Evolutionary conservation across 2,888 invertebrate species (phyloP).

Genomic region (Heliothis peltigera): DNA sequence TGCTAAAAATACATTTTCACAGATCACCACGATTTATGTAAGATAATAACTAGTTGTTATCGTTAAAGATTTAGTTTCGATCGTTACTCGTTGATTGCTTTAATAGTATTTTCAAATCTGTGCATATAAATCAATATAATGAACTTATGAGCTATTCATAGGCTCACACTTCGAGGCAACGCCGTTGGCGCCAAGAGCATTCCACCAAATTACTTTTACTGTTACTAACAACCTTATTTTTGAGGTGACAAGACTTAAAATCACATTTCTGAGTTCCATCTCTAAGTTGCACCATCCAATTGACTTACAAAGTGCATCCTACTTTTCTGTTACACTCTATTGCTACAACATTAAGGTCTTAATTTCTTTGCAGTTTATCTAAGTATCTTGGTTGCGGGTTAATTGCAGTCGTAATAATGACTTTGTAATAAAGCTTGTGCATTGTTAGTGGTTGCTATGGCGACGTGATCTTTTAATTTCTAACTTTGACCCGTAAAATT

Average conservation of each 20-base stretch:
- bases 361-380: constrained; percentile 24
- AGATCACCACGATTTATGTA: constrained; percentile 49
- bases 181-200: constrained; percentile 57
- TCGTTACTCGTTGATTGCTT: constrained; percentile 53
- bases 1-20: constrained; percentile 23
- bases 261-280: constrained; percentile 19
- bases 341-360: constrained; percentile 23
- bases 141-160: constrained; percentile 63
- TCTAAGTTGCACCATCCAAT: constrained; percentile 42
- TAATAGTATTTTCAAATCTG: constrained; percentile 64
- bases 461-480: constrained; percentile 55
- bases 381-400: constrained; percentile 50
- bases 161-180: constrained; percentile 53
- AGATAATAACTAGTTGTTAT: constrained; percentile 55
- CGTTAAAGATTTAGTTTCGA: constrained; percentile 51
- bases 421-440: constrained; percentile 71
- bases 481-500: constrained; percentile 42
- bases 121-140: constrained; percentile 63
- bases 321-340: constrained; percentile 39
- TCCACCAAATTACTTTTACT: constrained; percentile 22
- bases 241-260: constrained; percentile 27
- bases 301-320: constrained; percentile 51
- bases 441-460: constrained; percentile 74
- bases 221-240: constrained; percentile 29
- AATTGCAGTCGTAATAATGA: constrained; percentile 73